phyloP scores from a whole-genome alignment of 2,797 vertebrate species.

The Melanotaenia trifasciata region DNA sequence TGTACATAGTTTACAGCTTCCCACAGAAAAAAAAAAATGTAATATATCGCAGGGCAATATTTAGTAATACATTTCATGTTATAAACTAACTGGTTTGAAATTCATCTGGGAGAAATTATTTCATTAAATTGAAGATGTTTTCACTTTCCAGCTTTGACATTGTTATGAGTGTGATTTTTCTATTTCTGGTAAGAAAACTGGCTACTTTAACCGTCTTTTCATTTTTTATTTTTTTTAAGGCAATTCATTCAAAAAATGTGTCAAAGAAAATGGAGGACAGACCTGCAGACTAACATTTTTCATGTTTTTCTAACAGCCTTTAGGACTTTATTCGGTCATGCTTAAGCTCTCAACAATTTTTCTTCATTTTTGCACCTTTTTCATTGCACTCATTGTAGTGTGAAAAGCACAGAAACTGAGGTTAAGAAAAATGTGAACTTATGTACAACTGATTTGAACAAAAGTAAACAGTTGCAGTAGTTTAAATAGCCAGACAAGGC shows the following conservation, averaged over 20 bases:
- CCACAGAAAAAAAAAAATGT: constrained; percentile 1
- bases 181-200: background rate
- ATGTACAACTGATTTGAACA: background rate
- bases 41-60: background rate
- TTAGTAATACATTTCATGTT: constrained; percentile 2
- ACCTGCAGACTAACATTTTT: background rate
- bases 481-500: too few species aligned
- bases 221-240: background rate
- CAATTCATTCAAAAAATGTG: background rate
- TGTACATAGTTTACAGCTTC: background rate
- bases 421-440: background rate
- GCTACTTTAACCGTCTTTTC: too few species aligned
- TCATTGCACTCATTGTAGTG: background rate
- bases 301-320: constrained; percentile 4
- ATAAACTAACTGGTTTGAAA: background rate
- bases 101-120: background rate
- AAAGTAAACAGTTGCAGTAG: background rate
- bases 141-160: constrained; percentile 11
- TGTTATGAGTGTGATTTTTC: constrained; percentile 1
- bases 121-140: background rate
- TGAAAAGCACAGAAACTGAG: background rate
- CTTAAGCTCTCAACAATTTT: background rate
- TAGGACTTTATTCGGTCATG: background rate
- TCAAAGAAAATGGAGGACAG: background rate
- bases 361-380: constrained; percentile 5